These are phyloP conservation scores for Octodonta nipae DNA, from an alignment of 2,888 invertebrate species.

Conservation along the genomic window DNA sequence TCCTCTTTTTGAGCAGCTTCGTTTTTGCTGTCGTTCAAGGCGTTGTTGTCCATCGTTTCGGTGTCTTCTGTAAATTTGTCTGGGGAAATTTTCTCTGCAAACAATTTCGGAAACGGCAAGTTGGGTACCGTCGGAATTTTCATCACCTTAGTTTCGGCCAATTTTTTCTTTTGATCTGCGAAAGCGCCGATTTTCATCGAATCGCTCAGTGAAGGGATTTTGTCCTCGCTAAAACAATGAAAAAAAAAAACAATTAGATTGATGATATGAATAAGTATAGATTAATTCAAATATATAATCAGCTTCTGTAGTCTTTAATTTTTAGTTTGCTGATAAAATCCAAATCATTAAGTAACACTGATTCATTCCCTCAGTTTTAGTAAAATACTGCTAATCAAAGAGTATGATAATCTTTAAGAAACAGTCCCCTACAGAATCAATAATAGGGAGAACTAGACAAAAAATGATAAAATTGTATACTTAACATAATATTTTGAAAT, in stretches of 20 bases:
- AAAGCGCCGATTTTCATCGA: conserved; percentile 68
- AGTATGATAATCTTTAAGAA: too few species aligned
- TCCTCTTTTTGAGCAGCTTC: background rate
- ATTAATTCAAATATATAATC: too few species aligned
- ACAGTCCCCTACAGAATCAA: too few species aligned
- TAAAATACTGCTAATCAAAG: too few species aligned
- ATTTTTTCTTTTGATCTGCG: conserved; percentile 51
- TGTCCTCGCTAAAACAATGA: conserved; percentile 44
- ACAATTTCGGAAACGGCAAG: conserved; percentile 51
- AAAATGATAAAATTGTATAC: too few species aligned
- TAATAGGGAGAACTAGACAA: too few species aligned
- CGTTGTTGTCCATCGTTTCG: conserved; percentile 9
- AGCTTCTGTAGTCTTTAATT: too few species aligned
- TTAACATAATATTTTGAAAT: too few species aligned
- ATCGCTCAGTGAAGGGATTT: conserved; percentile 53
- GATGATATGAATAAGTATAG: too few species aligned
- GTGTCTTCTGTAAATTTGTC: conserved; percentile 12
- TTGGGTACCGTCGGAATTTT: conserved; percentile 36
- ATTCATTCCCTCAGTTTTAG: too few species aligned
- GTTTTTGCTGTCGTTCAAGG: conserved; percentile 9
- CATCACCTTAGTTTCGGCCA: conserved; percentile 37
- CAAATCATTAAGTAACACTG: too few species aligned
- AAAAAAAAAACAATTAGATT: conserved; percentile 3
- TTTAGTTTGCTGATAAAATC: too few species aligned
- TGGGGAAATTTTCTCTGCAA: conserved; percentile 29